These are phyloP conservation scores for Nyctereutes procyonoides DNA, from an alignment of 2,113 vertebrate genomes.

Conservation along the genomic window DNA sequence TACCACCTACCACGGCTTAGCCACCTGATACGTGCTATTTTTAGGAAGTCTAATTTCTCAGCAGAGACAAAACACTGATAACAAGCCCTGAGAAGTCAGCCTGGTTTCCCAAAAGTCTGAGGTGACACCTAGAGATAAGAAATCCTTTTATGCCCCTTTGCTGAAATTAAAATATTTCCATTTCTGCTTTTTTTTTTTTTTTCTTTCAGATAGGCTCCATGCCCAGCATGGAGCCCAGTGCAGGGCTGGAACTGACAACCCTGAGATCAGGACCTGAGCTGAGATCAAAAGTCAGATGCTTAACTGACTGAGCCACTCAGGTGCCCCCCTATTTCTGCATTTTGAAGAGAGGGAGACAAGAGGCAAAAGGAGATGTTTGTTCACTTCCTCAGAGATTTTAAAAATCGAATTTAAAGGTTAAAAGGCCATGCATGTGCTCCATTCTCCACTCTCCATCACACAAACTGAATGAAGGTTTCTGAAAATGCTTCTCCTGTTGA, in stretches of 20 bases:
- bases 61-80: background rate
- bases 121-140: slow-evolving; percentile 4
- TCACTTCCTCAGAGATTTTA: slow-evolving; percentile 18
- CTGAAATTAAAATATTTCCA: slow-evolving; percentile 5
- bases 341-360: background rate
- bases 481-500: background rate
- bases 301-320: background rate
- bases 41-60: slow-evolving; percentile 61
- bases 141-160: background rate
- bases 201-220: background rate
- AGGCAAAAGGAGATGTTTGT: background rate
- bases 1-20: slow-evolving; percentile 19
- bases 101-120: slow-evolving; percentile 17
- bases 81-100: slow-evolving; percentile 41
- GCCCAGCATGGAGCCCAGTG: background rate
- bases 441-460: background rate
- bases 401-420: background rate
- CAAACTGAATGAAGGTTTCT: background rate
- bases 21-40: slow-evolving; percentile 39
- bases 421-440: background rate
- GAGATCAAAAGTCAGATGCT: background rate
- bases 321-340: background rate
- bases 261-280: background rate
- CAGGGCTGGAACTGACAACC: background rate
- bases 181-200: slow-evolving; percentile 5